Percentiles rank a stretch among this genome's conserved stretches.
Evolutionary conservation across 1,140 invertebrate genomes (phyloP).

Genomic region (Drosophila erecta): DNA sequence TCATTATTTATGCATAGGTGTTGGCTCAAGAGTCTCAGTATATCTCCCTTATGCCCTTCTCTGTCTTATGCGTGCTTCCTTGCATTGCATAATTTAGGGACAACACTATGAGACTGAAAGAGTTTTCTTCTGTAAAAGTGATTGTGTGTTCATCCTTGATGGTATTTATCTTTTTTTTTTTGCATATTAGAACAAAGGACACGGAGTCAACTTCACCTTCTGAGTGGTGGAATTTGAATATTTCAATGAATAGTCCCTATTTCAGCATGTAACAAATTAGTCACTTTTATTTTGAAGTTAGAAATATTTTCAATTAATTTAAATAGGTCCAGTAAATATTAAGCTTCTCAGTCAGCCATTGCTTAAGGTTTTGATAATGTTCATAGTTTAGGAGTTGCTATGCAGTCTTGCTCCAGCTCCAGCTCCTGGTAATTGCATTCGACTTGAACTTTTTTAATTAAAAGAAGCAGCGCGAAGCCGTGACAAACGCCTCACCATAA

Average conservation of each 20-base stretch:
- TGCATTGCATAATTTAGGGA: conserved; percentile 71
- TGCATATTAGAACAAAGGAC: conserved; percentile 63
- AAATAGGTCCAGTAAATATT: neutral
- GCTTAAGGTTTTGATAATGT: conserved; percentile 35
- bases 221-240: conserved; percentile 43
- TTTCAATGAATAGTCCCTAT: neutral
- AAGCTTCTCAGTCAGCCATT: conserved; percentile 33
- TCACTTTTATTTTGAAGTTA: neutral
- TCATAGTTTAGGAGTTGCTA: conserved; percentile 39
- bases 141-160: conserved; percentile 51
- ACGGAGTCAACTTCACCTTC: conserved; percentile 40
- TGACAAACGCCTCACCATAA: conserved; percentile 66
- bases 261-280: conserved; percentile 27
- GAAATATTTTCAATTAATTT: neutral
- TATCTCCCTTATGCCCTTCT: conserved; percentile 30
- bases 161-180: conserved; percentile 68
- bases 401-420: neutral
- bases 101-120: conserved; percentile 6
- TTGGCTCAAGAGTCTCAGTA: conserved; percentile 48
- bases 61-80: conserved; percentile 57
- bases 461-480: conserved; percentile 63
- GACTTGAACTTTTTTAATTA: conserved; percentile 77
- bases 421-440: conserved; percentile 59
- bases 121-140: neutral
- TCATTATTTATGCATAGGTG: conserved; percentile 83